phyloP scores from a whole-genome alignment of 2,888 invertebrate genomes.

The Oscheius sp. region DNA sequence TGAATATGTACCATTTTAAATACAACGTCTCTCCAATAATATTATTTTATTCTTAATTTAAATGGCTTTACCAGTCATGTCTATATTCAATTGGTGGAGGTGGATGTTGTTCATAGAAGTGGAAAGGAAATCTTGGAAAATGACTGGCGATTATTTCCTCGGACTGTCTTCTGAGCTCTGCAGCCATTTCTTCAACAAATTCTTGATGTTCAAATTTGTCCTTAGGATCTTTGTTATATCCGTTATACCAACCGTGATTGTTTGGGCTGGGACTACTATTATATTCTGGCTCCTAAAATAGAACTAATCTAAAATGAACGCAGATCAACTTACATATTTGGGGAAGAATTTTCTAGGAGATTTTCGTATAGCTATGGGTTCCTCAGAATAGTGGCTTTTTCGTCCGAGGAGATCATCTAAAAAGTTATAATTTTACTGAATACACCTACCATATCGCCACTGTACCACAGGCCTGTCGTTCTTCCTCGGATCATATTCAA shows the following conservation, averaged over 20 bases:
- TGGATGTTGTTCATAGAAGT: constrained; percentile 9
- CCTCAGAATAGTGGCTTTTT: constrained; percentile 42
- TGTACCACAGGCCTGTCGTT: constrained; percentile 46
- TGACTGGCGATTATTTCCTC: constrained; percentile 45
- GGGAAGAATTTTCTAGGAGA: constrained; percentile 40
- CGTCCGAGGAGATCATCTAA: neutral
- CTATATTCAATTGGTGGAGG: neutral
- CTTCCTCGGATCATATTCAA: constrained; percentile 53
- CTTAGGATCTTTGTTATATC: no score
- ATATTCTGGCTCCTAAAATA: neutral
- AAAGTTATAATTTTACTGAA: no score
- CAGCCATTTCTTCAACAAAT: constrained; percentile 49
- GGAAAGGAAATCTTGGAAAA: constrained; percentile 40
- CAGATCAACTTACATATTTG: neutral
- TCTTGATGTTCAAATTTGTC: constrained; percentile 34
- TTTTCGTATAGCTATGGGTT: constrained; percentile 46
- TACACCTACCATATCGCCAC: constrained; percentile 46
- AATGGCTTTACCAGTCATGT: neutral
- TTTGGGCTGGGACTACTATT: neutral
- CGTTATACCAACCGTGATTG: constrained; percentile 6
- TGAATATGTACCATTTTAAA: neutral
- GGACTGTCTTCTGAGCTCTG: constrained; percentile 46
- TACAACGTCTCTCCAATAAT: constrained; percentile 5
- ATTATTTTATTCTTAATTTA: neutral
- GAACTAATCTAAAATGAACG: no score